A percentile compares a stretch with the other conserved stretches of the same genome.
Evolutionary conservation across 2,797 vertebrate genomes (phyloP).

Genomic region (Malacoctenus gilli): DNA sequence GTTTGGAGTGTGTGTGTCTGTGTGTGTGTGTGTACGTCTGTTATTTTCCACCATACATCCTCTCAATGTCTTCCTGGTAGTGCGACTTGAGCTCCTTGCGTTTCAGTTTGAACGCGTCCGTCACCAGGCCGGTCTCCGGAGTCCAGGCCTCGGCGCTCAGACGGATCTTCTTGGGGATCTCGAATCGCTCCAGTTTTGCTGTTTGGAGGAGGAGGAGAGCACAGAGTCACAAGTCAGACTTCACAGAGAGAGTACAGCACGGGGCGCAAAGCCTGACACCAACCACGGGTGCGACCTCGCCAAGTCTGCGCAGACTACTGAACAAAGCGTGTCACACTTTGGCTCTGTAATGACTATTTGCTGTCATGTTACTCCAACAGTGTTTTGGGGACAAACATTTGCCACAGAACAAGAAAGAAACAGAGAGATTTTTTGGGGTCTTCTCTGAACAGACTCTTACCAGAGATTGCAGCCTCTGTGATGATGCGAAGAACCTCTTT

Average conservation of each 20-base stretch:
- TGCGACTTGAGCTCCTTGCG: constrained; percentile 94
- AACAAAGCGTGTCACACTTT: no score
- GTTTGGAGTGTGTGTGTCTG: constrained; percentile 19
- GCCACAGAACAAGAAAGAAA: no score
- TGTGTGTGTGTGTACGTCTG: constrained; percentile 11
- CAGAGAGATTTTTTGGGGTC: no score
- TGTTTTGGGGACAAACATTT: no score
- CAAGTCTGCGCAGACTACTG: no score
- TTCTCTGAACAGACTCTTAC: no score
- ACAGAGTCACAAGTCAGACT: constrained; percentile 37
- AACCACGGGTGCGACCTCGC: no score
- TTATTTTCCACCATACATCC: constrained; percentile 94
- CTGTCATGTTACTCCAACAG: no score
- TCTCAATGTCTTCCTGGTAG: constrained; percentile 96
- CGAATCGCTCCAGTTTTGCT: constrained; percentile 96
- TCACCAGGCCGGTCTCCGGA: constrained; percentile 96
- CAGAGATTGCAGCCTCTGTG: constrained; percentile 88
- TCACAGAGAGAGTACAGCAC: constrained; percentile 17
- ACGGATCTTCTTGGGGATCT: constrained; percentile 94
- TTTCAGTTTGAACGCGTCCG: constrained; percentile 97
- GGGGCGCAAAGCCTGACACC: no score
- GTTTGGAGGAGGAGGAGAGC: constrained; percentile 25
- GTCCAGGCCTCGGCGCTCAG: constrained; percentile 95
- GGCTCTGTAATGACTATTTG: no score
- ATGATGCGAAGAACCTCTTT: constrained; percentile 90